A percentile compares a stretch with the other conserved stretches of the same genome.
Conservation (phyloP, 2,797 vertebrate species). For the Spinus olivaceus region DNA sequence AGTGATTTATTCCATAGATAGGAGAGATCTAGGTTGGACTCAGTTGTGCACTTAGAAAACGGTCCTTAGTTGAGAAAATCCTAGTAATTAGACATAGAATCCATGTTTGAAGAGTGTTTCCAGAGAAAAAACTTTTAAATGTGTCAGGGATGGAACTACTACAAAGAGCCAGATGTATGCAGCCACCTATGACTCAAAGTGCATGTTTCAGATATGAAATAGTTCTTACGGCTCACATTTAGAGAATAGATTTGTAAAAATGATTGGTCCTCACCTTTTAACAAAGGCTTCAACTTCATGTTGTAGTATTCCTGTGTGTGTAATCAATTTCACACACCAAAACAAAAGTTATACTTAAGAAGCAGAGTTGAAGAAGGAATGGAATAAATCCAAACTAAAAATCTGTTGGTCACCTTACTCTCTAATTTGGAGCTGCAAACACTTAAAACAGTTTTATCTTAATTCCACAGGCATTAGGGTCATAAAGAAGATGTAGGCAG, state of each 20-base stretch:
- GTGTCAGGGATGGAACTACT: not conserved
- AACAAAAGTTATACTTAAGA: not conserved
- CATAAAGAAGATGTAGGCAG: not conserved
- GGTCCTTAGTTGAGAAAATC: not conserved
- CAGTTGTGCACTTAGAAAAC: not conserved
- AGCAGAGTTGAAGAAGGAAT: not conserved
- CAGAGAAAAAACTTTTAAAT: not conserved
- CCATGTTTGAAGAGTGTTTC: not conserved
- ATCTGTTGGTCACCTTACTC: not conserved
- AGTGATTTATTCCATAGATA: constrained; percentile 11
- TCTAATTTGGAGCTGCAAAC: not conserved
- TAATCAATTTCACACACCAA: not conserved
- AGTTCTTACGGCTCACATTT: not conserved
- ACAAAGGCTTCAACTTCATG: not conserved
- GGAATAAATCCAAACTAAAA: not conserved
- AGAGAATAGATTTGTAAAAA: not conserved
- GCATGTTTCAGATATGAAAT: not conserved
- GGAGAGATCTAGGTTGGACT: not conserved
- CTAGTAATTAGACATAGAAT: not conserved
- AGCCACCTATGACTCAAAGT: not conserved
- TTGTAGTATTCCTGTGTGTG: not conserved
- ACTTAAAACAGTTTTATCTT: not conserved
- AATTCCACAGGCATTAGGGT: not conserved
- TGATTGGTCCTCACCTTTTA: not conserved
- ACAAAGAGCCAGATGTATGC: not conserved